phyloP scores from a whole-genome alignment of 2,888 invertebrate species.

The Escarpia spicata region DNA sequence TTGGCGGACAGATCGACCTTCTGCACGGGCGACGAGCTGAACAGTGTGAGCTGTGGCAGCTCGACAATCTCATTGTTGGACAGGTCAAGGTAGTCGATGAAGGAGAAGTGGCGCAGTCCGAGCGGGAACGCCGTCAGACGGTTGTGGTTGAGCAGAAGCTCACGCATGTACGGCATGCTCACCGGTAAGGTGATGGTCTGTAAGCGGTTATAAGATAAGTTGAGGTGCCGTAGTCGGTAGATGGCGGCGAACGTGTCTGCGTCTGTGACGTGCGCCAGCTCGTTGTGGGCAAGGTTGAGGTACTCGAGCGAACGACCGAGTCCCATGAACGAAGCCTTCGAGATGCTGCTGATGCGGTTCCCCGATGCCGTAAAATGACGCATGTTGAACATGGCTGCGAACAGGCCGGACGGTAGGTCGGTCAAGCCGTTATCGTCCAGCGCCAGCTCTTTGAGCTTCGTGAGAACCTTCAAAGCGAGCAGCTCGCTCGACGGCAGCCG shows the following conservation, averaged over 20 bases:
- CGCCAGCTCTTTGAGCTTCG: conserved; percentile 22
- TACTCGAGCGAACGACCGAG: conserved; percentile 34
- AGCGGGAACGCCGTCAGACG: conserved; percentile 29
- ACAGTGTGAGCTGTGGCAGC: conserved; percentile 28
- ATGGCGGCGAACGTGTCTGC: conserved; percentile 26
- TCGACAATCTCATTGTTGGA: conserved; percentile 27
- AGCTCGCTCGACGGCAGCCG: conserved; percentile 24
- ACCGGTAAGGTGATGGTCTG: conserved; percentile 26
- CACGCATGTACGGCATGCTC: conserved; percentile 36
- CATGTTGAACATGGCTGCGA: conserved; percentile 31
- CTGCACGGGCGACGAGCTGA: conserved; percentile 33
- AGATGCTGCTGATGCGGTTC: conserved; percentile 27
- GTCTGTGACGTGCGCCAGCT: background rate
- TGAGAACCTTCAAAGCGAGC: conserved; percentile 23
- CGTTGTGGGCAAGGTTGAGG: conserved; percentile 22
- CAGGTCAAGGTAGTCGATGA: conserved; percentile 31
- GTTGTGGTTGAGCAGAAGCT: conserved; percentile 32
- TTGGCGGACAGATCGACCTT: conserved; percentile 36
- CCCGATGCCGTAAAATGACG: conserved; percentile 26
- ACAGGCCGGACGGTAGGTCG: conserved; percentile 28
- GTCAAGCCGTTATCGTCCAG: conserved; percentile 31
- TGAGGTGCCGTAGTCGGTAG: conserved; percentile 28
- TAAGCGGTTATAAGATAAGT: conserved; percentile 34
- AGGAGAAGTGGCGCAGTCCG: conserved; percentile 27
- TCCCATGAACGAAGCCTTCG: conserved; percentile 29